Percentiles rank a stretch among this genome's conserved stretches.
Evolutionary conservation across 2,113 vertebrate species (phyloP).

Genomic region (Lagopus leucura): DNA sequence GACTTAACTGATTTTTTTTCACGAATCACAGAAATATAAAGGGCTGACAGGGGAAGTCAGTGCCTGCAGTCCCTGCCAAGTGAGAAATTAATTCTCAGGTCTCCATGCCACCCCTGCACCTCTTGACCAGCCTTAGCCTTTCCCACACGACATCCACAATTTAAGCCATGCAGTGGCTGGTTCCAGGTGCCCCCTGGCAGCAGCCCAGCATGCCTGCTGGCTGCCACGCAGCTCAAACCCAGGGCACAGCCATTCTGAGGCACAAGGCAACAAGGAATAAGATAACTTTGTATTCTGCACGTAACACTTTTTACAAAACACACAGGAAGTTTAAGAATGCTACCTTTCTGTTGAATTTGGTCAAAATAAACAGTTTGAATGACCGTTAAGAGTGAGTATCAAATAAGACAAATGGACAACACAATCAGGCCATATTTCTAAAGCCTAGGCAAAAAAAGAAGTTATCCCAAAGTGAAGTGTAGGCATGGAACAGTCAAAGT

Average conservation of each 20-base stretch:
- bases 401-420: background rate
- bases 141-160: background rate
- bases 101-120: background rate
- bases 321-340: background rate
- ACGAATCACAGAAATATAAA: background rate
- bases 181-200: background rate
- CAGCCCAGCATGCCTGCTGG: background rate
- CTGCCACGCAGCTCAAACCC: background rate
- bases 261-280: background rate
- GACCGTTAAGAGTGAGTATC: background rate
- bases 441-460: background rate
- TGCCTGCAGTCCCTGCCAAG: background rate
- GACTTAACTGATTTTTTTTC: background rate
- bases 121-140: background rate
- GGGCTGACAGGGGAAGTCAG: background rate
- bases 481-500: background rate
- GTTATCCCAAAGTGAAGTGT: background rate
- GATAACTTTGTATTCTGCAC: background rate
- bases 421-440: background rate
- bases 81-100: background rate
- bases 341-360: too few species aligned
- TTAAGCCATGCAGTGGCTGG: background rate
- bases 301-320: background rate
- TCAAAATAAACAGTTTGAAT: background rate
- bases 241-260: background rate